These are phyloP conservation scores for Porites lobata DNA, from an alignment of 92 coral and sea anemone species.

Conservation along the genomic window DNA sequence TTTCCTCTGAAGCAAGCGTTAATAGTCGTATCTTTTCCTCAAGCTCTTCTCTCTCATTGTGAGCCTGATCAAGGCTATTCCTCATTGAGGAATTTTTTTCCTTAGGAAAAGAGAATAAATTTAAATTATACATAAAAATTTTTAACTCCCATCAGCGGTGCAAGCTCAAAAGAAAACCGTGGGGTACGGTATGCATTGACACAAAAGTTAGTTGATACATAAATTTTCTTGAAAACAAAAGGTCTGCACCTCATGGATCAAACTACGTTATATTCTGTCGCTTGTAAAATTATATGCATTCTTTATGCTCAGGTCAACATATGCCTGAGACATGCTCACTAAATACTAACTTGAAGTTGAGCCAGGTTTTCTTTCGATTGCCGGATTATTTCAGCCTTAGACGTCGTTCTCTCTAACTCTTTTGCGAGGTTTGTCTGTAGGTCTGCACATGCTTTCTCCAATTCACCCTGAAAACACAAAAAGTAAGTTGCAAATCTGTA, in stretches of 20 bases:
- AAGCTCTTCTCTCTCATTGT: constrained; percentile 49
- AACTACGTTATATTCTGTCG: background rate
- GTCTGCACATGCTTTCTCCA: constrained; percentile 29
- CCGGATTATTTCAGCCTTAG: constrained; percentile 37
- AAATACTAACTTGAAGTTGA: constrained; percentile 12
- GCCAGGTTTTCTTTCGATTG: constrained; percentile 30
- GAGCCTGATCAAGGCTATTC: constrained; percentile 54
- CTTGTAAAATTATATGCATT: too few relatives aligned
- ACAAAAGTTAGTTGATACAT: background rate
- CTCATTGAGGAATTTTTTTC: constrained; percentile 46
- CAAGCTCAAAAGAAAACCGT: background rate
- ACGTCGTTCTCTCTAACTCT: constrained; percentile 19
- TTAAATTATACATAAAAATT: too few relatives aligned
- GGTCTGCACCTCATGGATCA: background rate
- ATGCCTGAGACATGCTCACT: background rate
- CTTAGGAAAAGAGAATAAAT: constrained; percentile 23
- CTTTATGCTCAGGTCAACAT: too few relatives aligned
- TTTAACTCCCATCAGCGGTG: background rate
- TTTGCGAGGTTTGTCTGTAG: constrained; percentile 28
- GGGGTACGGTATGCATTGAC: background rate
- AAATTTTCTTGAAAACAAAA: background rate
- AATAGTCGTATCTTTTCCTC: constrained; percentile 53
- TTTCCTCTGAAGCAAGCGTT: constrained; percentile 48
- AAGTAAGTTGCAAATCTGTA: background rate
- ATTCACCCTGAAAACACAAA: constrained; percentile 22